Base-by-base conservation (phyloP, 2,113 vertebrate species). In the Dipodomys ordii region DNA sequence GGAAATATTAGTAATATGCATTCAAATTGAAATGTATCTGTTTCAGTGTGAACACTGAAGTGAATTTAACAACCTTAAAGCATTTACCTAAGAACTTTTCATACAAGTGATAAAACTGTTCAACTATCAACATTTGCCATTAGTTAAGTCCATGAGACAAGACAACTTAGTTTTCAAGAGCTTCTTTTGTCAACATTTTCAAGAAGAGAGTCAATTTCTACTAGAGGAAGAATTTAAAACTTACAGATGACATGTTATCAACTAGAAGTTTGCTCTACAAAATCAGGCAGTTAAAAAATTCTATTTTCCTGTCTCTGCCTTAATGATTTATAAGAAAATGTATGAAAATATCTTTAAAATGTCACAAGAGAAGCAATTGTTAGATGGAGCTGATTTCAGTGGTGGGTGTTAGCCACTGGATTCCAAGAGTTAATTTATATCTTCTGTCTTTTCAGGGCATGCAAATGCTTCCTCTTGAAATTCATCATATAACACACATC, bases 401-500 rank as follows among this genome's bases (percentile, higher is more conserved):
- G 16, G 32, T 2, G 46, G 46, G 7, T 71, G 7, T 28, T 44
- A 57, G 53, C 7, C 8, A 39, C 9, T 88, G 25, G 13, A 44
- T 71, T 84, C 22, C 69, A 83, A 92, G 32, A 1, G 30, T 1
- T 30, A 79, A 57, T 89, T 44, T 73, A 6, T 35, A 6, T 16
- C 27, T 7, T 13, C 20, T 39, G 85, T 28, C 4, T 32, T n/a
- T 65, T 25, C 73, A 90, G 12, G 46, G 69, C 44, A 76, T 77
- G 39, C 32, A 57, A 53, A 69, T 46, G 20, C 46, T 78, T 94
- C 5, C 30, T 25, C 46, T 46, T 39, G 69, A 28, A 11, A 23
- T 93, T 96, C 83, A 49, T 46, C 87, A 65, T 19, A 28, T 2
- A 46, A 49, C n/a, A 88, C 44, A 69, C 13, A 94, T 78, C 67